Evolutionary conservation across 2,797 vertebrate genomes (phyloP).

Genomic region (Pseudopleuronectes americanus): DNA sequence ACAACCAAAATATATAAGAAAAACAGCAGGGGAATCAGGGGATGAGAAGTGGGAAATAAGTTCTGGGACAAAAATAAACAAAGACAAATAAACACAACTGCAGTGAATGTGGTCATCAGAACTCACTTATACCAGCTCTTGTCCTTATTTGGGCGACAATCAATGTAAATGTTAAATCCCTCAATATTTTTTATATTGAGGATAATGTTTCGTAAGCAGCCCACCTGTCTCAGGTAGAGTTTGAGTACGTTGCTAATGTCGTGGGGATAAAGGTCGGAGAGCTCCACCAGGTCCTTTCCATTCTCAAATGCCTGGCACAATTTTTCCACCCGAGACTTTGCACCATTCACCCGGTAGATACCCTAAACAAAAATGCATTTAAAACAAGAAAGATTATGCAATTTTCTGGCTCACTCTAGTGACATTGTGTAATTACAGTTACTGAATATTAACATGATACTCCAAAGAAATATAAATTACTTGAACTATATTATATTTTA

Average conservation of each 20-base stretch:
- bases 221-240: slow-evolving; percentile 96
- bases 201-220: slow-evolving; percentile 16
- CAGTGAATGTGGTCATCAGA: not conserved
- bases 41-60: slow-evolving; percentile 6
- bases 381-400: slow-evolving; percentile 10
- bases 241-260: slow-evolving; percentile 99
- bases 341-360: slow-evolving; percentile 97
- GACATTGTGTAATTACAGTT: not conserved
- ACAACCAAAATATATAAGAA: slow-evolving; percentile 33
- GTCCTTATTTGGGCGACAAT: not conserved
- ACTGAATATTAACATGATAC: slow-evolving; percentile 6
- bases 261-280: slow-evolving; percentile 94
- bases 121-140: not conserved
- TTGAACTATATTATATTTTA: not conserved
- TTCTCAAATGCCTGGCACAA: slow-evolving; percentile 98
- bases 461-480: not conserved
- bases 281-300: slow-evolving; percentile 95
- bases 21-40: slow-evolving; percentile 37
- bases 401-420: slow-evolving; percentile 15
- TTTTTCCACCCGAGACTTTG: slow-evolving; percentile 96
- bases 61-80: slow-evolving; percentile 36
- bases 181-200: not conserved
- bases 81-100: slow-evolving; percentile 37
- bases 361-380: slow-evolving; percentile 79
- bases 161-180: not conserved